Evolutionary conservation across 2,888 invertebrate genomes (phyloP), one percentile per base, ranked within the genome.

Genomic region (Hirtodrosophila duncani): DNA sequence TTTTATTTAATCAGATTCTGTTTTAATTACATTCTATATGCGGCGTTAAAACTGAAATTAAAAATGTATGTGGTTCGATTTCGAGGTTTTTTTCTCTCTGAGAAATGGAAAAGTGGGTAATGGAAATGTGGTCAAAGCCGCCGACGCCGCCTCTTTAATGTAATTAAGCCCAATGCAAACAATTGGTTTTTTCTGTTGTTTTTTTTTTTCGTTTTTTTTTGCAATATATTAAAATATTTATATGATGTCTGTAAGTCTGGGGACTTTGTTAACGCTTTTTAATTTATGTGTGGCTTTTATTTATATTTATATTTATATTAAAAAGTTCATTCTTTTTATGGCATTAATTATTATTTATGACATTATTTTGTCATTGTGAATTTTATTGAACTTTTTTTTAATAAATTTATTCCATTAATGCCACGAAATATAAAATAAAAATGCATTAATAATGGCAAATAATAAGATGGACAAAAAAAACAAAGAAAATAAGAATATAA

Each of bases 1-100:
- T 84, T 82, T 72, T 82, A 75, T 83, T 78, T 75, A 72, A 79
- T 75, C 71, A 70, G 72, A 69, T 77, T 82, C 67, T 63, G 63
- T 63, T 59, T 79, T 82, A 82, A 82, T 83, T 82, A 81, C 71
- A 68, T 74, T 77, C 62, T 77, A 62, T 63, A 61, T 57, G 62
- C 58, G 45, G 63, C 56, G 64, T 71, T 74, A 58, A 71, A 59
- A 60, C 45, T 52, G 44, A 72, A 63, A 80, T 69, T 69, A 77
- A 81, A 82, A 79, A 64, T 62, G 43, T 57, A 67, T 72, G 17
- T 46, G 63, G 51, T 39, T 44, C 36, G 43, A 53, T 55, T 67
- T 52, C 39, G 26, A 20, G 29, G n/a, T 27, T 45, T 56, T 60
- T 51, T 39, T 56, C 11, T 18, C 41, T 18, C 10, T 33, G 8